Base-by-base conservation (phyloP, 2,888 invertebrate species). In the Hyalella azteca region DNA sequence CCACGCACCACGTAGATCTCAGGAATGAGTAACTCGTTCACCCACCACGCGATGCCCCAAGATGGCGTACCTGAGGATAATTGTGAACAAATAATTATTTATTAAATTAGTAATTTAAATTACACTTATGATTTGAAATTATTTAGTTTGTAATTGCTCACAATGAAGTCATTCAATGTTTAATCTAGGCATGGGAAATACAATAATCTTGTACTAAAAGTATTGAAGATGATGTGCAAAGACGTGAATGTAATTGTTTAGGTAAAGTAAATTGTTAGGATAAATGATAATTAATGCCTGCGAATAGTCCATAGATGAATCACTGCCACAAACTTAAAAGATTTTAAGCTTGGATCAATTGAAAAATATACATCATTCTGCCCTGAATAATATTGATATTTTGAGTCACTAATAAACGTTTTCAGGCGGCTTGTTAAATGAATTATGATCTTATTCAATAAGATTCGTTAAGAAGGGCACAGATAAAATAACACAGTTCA, bases 21-120 rank as follows among this genome's bases (percentile, higher is more conserved):
- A 5, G 88, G 88, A 59, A 87, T 87, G 32, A 88, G 86, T 76
- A 86, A 81, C n/a, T 86, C 87, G 82, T 88, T 87, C 77, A 88
- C 86, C 86, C 86, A 88, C 87, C 87, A 88, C 40, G 87, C 87
- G 78, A 87, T 86, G 22, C 87, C 87, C 87, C 88, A 87, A 0
- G 87, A 87, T 73, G 87, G 86, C 73, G 85, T 80, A 41, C 87
- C 88, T 88, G 81, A 4, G 41, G 29, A 15, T 54, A 22, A 22
- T 29, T 11, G 22, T 29, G 19, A 22, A 54, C 1, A 26, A 22
- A 22, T 9, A 22, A 49, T 7, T 45, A 49, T 49, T 49, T 4
- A n/a, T 49, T 15, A 13, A 9, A 45, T 45, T 49, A n/a, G 45
- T 45, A 49, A 49, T 3, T n/a, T n/a, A 4, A 13, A 49, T 4